A percentile compares a stretch with the other conserved stretches of the same genome.
Evolutionary conservation across 2,797 vertebrate genomes (phyloP).

Genomic region (Cyclopterus lumpus): DNA sequence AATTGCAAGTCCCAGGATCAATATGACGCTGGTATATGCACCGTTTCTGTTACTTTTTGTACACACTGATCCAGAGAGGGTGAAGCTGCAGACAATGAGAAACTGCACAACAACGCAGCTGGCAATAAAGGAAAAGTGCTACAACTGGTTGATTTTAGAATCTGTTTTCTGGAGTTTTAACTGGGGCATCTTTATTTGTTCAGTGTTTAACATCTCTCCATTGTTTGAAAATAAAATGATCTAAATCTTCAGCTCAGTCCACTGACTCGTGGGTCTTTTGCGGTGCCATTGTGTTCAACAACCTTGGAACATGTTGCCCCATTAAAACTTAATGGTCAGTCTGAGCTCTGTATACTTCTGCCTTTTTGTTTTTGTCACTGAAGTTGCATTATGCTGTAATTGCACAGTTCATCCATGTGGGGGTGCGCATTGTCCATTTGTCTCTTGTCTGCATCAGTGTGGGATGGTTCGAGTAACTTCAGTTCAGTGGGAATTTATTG

Average conservation of each 20-base stretch:
- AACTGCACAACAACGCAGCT: conserved; percentile 78
- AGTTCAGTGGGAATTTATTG: neutral
- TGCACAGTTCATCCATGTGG: conserved; percentile 53
- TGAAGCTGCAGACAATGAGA: conserved; percentile 71
- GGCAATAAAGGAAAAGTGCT: conserved; percentile 84
- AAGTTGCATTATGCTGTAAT: neutral
- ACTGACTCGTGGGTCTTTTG: conserved; percentile 47
- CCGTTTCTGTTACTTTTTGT: conserved; percentile 69
- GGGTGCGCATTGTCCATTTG: conserved; percentile 45
- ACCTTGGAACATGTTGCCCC: neutral
- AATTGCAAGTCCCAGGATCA: conserved; percentile 63
- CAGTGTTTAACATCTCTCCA: conserved; percentile 86
- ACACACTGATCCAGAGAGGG: conserved; percentile 67
- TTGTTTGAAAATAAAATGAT: conserved; percentile 86
- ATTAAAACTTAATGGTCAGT: neutral
- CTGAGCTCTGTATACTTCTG: neutral
- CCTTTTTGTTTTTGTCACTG: conserved; percentile 14
- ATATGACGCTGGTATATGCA: conserved; percentile 78
- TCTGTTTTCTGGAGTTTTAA: conserved; percentile 76
- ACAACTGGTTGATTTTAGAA: conserved; percentile 76
- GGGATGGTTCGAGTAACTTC: neutral
- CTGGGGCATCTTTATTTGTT: conserved; percentile 81
- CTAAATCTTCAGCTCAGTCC: conserved; percentile 71
- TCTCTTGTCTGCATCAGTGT: neutral
- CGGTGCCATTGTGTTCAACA: neutral